phyloP scores from a whole-genome alignment of 2,113 vertebrate species.

The Callospermophilus lateralis region DNA sequence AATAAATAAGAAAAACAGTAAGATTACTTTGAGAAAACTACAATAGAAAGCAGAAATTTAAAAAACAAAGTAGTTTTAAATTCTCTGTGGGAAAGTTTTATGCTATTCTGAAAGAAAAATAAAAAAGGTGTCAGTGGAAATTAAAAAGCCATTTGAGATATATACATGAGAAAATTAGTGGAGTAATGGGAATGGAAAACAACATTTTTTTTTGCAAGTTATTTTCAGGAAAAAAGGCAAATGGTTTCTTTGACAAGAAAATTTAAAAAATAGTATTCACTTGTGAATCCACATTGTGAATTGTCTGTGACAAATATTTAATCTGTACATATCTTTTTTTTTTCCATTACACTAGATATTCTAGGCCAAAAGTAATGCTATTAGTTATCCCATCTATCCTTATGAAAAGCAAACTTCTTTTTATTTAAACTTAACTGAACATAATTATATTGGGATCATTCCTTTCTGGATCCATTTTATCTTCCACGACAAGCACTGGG shows the following conservation, averaged over 20 bases:
- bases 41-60: constrained; percentile 60
- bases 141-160: background rate
- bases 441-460: background rate
- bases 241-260: background rate
- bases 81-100: background rate
- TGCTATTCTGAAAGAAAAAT: constrained; percentile 21
- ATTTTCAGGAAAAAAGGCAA: constrained; percentile 14
- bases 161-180: background rate
- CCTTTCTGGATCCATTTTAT: background rate
- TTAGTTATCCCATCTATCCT: background rate
- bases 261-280: background rate
- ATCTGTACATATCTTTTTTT: background rate
- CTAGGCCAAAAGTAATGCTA: background rate
- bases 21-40: constrained; percentile 25
- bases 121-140: background rate
- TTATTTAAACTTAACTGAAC: background rate
- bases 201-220: background rate
- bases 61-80: background rate
- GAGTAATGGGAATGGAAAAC: background rate
- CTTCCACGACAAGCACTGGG: background rate
- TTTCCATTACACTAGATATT: background rate
- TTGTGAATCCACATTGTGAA: background rate
- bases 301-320: constrained; percentile 31
- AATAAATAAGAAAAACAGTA: background rate
- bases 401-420: background rate